Evolutionary conservation across 2,113 vertebrate species (phyloP).

Genomic region (Bettongia penicillata): DNA sequence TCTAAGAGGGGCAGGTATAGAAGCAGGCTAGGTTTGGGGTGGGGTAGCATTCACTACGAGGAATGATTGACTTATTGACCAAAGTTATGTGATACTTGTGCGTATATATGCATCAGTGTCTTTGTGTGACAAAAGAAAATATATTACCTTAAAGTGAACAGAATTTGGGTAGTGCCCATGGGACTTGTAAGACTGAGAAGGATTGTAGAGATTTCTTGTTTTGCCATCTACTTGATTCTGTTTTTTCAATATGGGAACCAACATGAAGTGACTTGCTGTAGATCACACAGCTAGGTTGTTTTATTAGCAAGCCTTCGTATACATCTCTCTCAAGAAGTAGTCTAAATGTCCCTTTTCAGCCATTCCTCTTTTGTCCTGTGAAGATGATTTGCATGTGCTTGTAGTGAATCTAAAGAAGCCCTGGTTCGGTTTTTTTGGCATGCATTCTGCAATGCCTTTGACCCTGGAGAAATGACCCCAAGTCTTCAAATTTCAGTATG

Average conservation of each 20-base stretch:
- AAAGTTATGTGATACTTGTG: background rate
- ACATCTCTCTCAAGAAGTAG: background rate
- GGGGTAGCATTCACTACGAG: rapidly evolving
- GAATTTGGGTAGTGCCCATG: background rate
- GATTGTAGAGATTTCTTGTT: background rate
- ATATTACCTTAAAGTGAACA: background rate
- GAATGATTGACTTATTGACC: background rate
- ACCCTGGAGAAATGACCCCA: background rate
- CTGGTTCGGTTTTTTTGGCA: background rate
- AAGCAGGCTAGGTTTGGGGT: rapidly evolving
- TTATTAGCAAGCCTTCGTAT: background rate
- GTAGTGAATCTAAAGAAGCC: background rate
- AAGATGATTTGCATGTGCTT: background rate
- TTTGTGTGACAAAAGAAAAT: background rate
- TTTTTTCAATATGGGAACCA: background rate
- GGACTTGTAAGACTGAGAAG: background rate
- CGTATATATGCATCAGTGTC: rapidly evolving
- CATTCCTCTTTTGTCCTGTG: background rate
- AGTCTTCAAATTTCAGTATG: background rate
- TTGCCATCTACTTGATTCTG: background rate
- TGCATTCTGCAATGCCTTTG: background rate
- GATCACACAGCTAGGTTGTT: background rate
- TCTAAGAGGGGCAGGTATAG: rapidly evolving
- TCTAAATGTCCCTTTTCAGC: background rate
- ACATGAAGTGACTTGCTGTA: background rate